phyloP scores from a whole-genome alignment of 2,797 vertebrate species.

The Pangasius krempfi region DNA sequence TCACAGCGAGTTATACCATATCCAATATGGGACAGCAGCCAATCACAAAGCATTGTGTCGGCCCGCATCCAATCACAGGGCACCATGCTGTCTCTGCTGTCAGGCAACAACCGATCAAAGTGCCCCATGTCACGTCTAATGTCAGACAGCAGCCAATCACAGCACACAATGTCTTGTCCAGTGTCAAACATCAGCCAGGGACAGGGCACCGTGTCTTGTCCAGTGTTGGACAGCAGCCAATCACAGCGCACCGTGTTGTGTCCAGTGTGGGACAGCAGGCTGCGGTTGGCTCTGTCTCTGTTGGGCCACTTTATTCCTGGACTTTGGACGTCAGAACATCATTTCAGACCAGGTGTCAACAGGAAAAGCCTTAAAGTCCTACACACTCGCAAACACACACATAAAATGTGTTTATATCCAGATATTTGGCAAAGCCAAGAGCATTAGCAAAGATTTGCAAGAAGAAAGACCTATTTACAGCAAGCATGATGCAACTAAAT shows the following conservation, averaged over 20 bases:
- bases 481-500: neutral
- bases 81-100: constrained; percentile 70
- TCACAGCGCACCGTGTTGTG: constrained; percentile 75
- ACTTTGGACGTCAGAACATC: constrained; percentile 75
- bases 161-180: constrained; percentile 75
- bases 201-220: neutral
- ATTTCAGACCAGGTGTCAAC: constrained; percentile 78
- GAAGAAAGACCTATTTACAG: neutral
- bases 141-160: constrained; percentile 61
- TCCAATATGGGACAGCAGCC: constrained; percentile 47
- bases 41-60: constrained; percentile 70
- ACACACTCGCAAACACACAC: neutral
- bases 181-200: constrained; percentile 77
- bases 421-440: neutral
- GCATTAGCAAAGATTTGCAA: neutral
- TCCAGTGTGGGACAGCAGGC: constrained; percentile 85
- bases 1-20: neutral
- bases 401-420: too few species aligned
- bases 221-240: constrained; percentile 55
- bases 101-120: constrained; percentile 70
- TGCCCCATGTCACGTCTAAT: neutral
- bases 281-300: constrained; percentile 83
- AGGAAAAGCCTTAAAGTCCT: constrained; percentile 73
- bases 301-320: constrained; percentile 82
- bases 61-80: constrained; percentile 38